Evolutionary conservation across 1,140 invertebrate genomes (phyloP).

Genomic region (Tetranychus urticae): DNA sequence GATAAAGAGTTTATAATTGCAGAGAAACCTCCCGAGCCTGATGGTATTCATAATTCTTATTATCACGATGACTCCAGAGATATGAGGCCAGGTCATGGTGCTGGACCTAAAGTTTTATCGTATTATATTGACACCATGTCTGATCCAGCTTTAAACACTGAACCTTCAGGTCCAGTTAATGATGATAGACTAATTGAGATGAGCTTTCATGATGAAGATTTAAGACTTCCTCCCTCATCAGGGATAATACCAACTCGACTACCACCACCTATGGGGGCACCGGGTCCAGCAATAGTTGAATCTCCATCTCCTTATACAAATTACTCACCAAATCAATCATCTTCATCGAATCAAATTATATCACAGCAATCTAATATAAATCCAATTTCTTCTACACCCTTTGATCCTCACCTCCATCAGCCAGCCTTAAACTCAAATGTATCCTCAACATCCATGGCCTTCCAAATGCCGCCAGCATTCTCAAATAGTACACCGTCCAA

Average conservation of each 20-base stretch:
- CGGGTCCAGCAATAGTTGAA: too few relatives aligned
- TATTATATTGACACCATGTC: not conserved
- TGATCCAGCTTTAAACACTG: not conserved
- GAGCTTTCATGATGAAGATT: conserved; percentile 9
- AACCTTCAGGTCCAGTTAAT: not conserved
- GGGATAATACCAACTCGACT: not conserved
- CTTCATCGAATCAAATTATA: too few relatives aligned
- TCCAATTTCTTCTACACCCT: too few relatives aligned
- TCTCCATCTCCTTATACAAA: not conserved
- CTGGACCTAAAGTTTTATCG: not conserved
- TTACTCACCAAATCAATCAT: too few relatives aligned
- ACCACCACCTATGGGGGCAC: not conserved
- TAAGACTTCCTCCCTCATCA: conserved; percentile 1
- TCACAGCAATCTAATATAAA: too few relatives aligned
- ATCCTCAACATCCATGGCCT: too few relatives aligned
- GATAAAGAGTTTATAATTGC: conserved; percentile 2
- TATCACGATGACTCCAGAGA: not conserved
- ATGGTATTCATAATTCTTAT: conserved; percentile 1
- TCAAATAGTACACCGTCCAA: too few relatives aligned
- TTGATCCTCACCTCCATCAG: too few relatives aligned
- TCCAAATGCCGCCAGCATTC: too few relatives aligned
- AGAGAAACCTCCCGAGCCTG: conserved; percentile 6
- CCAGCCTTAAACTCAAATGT: too few relatives aligned
- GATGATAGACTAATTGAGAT: conserved; percentile 7
- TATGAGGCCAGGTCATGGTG: not conserved